Conservation (phyloP, 1,140 invertebrate genomes). For the Papilio polytes region DNA sequence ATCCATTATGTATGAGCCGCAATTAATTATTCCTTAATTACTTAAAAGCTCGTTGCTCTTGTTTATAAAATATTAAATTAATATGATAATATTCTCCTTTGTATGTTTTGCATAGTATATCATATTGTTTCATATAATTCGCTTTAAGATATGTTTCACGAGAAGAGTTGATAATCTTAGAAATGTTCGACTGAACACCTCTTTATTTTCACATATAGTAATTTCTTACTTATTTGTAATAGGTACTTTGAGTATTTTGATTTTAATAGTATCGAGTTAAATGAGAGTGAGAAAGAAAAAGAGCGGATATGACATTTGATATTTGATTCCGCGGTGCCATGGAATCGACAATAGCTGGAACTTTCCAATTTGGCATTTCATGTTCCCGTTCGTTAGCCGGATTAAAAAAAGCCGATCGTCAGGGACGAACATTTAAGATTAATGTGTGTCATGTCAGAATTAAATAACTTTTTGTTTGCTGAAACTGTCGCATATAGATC, state of each 20-base stretch:
- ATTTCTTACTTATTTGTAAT: too few relatives aligned
- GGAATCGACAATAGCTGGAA: not conserved
- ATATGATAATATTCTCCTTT: constrained; percentile 1
- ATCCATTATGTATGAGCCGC: constrained; percentile 23
- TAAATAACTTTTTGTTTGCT: not conserved
- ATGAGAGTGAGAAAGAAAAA: not conserved
- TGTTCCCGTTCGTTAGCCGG: constrained; percentile 8
- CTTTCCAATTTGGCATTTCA: constrained; percentile 17
- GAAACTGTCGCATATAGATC: not conserved
- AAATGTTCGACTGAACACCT: too few relatives aligned
- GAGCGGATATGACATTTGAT: not conserved
- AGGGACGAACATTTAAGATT: not conserved
- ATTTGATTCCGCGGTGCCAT: not conserved
- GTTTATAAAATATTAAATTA: constrained; percentile 21
- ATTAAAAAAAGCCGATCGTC: constrained; percentile 7
- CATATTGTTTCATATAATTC: not conserved
- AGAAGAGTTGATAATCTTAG: not conserved
- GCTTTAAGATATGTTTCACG: not conserved
- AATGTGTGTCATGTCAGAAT: not conserved
- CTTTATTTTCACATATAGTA: too few relatives aligned
- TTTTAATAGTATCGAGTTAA: not conserved
- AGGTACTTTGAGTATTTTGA: too few relatives aligned
- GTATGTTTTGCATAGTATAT: not conserved
- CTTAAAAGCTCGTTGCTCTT: constrained; percentile 25
- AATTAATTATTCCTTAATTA: constrained; percentile 30